Base-by-base conservation (phyloP, 2,888 invertebrate species). In the Dione vanillae region DNA sequence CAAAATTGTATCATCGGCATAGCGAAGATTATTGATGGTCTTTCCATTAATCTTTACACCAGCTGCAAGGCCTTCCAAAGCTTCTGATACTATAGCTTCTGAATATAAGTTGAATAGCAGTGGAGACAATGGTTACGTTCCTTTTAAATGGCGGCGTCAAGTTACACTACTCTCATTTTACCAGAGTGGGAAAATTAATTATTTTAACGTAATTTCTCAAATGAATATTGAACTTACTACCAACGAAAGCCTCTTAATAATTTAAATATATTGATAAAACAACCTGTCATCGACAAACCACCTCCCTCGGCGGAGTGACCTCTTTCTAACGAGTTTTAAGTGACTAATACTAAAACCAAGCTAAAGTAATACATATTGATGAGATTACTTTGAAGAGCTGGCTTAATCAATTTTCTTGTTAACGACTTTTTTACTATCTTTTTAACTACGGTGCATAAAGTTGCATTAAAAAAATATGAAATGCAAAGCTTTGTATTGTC, bases 381-480 rank as follows among this genome's bases (percentile, higher is more conserved):
- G 64, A 64, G 64, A 19, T 49, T 40, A 49, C 64, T 64, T 64
- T 37, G 47, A 40, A 35, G 49, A 64, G 49, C 49, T 37, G 40
- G 37, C 37, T 47, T 37, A 64, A 64, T 64, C 40, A 51, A 64
- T 64, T 64, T 64, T 64, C 64, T 64, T 61, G 45, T 61, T 51
- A 64, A 64, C 51, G 45, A 10, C 27, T 45, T 61, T 43, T 61
- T 45, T 61, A 61, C 37, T 40, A 16, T 16, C 7, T 56, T 56
- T 56, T 56, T 40, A 56, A 49, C 12, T 40, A 12, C 10, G 10
- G 49, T 56, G 56, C 19, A 56, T 37, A 56, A 11, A 11, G 7
- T 19, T 56, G 54, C 54, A 56, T 37, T 35, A 20, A 19, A 6
- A 54, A 35, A 3, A 27, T 2, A n/a, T 54, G 12, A 27, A 27